Base-by-base conservation (phyloP, 2,797 vertebrate genomes). In the Mormyrops boulengeri region DNA sequence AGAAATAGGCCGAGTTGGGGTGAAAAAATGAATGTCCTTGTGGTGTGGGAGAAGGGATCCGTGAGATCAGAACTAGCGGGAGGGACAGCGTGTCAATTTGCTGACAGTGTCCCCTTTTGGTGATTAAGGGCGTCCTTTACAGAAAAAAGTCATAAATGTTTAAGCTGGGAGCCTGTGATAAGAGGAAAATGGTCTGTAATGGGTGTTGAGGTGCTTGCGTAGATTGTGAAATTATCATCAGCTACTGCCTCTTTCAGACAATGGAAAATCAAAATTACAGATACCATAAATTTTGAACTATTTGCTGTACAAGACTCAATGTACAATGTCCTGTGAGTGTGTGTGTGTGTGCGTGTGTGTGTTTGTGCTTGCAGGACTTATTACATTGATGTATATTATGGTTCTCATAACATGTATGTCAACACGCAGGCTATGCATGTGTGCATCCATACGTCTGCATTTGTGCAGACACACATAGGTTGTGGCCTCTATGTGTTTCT, bases 131-230 rank as follows among this genome's bases (percentile, higher is more conserved):
- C 22, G 22, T 50, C 49, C 49, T 53, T 49, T 53, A 30, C 3
- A 7, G n/a, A 80, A 53, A 85, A 52, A 86, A 86, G n/a, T 86
- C 84, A 55, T 86, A 53, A 86, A 86, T 86, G 84, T 86, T 86
- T 86, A 86, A 52, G 47, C 19, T 47, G 84, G 84, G 50, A 86
- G 22, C 84, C 11, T 50, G 22, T 53, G 22, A 53, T 53, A 86
- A 86, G 84, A 86, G 84, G 49, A 52, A 53, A 34, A 26, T 17
- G 49, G 22, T 17, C 47, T 52, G 38, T 86, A 53, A 86, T 53
- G 49, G 50, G 84, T 14, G 47, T n/a, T 5, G 4, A 85, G 22
- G 84, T 30, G 26, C 6, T 38, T 86, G 84, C 4, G 50, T 86
- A 86, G 84, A 52, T 53, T 30, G 47, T 55, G 26, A 86, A 30